Conservation (phyloP, 2,797 vertebrate genomes). For the Phataginus tricuspis region DNA sequence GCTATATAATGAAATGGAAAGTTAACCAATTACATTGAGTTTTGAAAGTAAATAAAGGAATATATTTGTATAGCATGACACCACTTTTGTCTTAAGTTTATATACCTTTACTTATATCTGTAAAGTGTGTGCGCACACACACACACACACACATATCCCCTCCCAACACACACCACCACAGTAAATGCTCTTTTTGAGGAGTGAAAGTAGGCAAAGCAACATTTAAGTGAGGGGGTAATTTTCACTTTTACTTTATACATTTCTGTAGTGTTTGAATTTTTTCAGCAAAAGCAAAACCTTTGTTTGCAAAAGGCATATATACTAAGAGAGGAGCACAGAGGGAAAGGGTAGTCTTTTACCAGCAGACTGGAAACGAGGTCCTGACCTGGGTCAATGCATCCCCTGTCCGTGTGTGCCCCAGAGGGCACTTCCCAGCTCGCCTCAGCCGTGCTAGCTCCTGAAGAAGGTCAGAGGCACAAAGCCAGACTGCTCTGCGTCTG, state of each 20-base stretch:
- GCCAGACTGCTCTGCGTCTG: accelerated
- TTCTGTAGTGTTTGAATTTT: background rate
- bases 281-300: background rate
- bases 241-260: background rate
- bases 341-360: accelerated
- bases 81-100: background rate
- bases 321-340: background rate
- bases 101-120: background rate
- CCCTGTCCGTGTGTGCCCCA: accelerated
- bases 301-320: background rate
- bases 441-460: accelerated
- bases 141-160: background rate
- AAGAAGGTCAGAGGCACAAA: background rate
- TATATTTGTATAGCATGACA: background rate
- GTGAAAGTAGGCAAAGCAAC: background rate
- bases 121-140: too few species aligned
- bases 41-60: background rate
- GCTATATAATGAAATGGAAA: background rate
- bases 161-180: background rate
- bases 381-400: accelerated
- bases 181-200: background rate
- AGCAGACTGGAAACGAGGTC: background rate
- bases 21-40: background rate
- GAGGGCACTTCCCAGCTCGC: accelerated
- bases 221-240: background rate